Percentiles rank a stretch among this genome's conserved stretches.
These are phyloP conservation scores for Echeneis naucrates DNA, from an alignment of 2,797 vertebrate species.

Conservation along the genomic window DNA sequence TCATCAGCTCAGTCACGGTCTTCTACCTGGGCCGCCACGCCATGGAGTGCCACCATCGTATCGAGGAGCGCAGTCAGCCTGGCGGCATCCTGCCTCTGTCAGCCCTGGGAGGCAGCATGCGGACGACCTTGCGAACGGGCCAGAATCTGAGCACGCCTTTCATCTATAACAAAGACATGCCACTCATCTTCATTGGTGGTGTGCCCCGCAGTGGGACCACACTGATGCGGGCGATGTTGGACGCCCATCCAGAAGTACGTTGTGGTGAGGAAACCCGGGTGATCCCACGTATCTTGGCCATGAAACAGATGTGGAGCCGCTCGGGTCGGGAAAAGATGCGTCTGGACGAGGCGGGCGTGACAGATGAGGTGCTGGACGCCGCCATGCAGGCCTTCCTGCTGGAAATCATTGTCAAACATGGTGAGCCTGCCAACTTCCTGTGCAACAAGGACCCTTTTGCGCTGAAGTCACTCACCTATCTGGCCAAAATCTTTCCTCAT, in stretches of 20 bases:
- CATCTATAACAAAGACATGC: constrained; percentile 97
- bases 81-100: constrained; percentile 70
- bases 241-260: constrained; percentile 94
- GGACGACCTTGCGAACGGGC: constrained; percentile 81
- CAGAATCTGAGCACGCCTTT: constrained; percentile 81
- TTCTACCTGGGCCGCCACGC: constrained; percentile 96
- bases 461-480: constrained; percentile 94
- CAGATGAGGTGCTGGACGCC: constrained; percentile 95
- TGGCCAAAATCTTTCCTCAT: constrained; percentile 97
- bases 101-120: constrained; percentile 69
- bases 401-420: constrained; percentile 97
- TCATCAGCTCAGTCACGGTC: constrained; percentile 94
- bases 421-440: constrained; percentile 94
- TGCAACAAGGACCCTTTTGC: constrained; percentile 99
- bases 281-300: constrained; percentile 94
- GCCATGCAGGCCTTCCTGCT: constrained; percentile 97
- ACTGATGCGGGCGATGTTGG: constrained; percentile 97
- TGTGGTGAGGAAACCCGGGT: constrained; percentile 97
- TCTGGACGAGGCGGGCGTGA: constrained; percentile 95
- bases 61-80: constrained; percentile 88
- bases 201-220: constrained; percentile 97
- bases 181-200: constrained; percentile 95
- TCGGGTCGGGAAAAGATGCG: constrained; percentile 97
- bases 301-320: constrained; percentile 99
- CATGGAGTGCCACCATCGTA: constrained; percentile 97